Base-by-base conservation (phyloP, 1,140 invertebrate species). In the Magallana angulata region DNA sequence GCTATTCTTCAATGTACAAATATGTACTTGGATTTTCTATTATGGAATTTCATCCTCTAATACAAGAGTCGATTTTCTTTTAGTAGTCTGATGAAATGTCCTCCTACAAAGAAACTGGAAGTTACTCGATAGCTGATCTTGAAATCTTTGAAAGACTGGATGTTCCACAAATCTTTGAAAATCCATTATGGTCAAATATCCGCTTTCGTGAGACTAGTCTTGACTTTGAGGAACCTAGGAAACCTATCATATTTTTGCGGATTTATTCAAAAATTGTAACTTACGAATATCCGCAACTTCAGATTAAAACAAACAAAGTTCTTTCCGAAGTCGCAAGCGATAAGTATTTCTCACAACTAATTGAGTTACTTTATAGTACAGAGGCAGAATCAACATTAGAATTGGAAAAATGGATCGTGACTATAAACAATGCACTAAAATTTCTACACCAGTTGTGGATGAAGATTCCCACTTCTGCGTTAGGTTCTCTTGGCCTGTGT, bases 381-480 rank as follows among this genome's bases (percentile, higher is more conserved):
- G 68, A 76, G 36, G 24, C 12, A 76, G 36, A 11, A 11, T 11
- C 68, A 36, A 0, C 68, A 12, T 18, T 12, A 76, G 24, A 30
- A 12, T 14, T 11, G 0, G 68, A 76, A 9, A 30, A 76, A 76
- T 76, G 30, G 68, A 7, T 76, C 5, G 68, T 12, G 36, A 76
- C 36, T 30, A 30, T 76, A 30, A 30, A 76, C 4, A 76, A 76
- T 76, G 3, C 48, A 76, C 11, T 30, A 1, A 76, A 76, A 76
- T 76, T 76, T 76, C 18, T 76, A 0, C 68, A 76, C 8, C 68
- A 14, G 5, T 76, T 76, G 24, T 82, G 14, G 6, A 82, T 7
- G 18, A 82, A 57, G 57, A 57, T 82, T 57, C 81, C 81, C n/a
- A 58, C 56, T 57, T n/a, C 81, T 82, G 81, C 81, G 18, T 24